These are phyloP conservation scores for Eufriesea mexicana DNA, from an alignment of 1,140 invertebrate genomes.

Conservation along the genomic window DNA sequence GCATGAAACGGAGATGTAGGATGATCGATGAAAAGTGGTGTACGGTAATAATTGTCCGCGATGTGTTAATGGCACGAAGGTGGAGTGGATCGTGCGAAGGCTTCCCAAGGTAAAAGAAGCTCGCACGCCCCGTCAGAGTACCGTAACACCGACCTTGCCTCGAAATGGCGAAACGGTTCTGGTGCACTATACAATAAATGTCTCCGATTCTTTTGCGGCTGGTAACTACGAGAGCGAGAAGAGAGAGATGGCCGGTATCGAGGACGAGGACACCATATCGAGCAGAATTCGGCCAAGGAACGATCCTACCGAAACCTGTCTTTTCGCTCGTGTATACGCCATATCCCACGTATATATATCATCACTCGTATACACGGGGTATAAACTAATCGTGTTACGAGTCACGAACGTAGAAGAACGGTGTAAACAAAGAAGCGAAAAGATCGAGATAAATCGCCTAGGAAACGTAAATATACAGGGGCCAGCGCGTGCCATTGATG, in stretches of 20 bases:
- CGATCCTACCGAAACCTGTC: constrained; percentile 6
- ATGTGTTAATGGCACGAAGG: constrained; percentile 22
- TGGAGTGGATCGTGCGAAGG: constrained; percentile 10
- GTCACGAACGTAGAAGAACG: background rate
- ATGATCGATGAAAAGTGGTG: constrained; percentile 22
- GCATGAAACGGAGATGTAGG: constrained; percentile 4
- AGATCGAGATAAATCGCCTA: background rate
- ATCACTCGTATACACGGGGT: background rate
- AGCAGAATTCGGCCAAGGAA: constrained; percentile 45
- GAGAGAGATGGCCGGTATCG: constrained; percentile 44
- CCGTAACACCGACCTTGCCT: constrained; percentile 79
- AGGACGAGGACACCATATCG: constrained; percentile 19
- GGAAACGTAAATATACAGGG: background rate
- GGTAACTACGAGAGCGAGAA: constrained; percentile 25
- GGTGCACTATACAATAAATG: constrained; percentile 62
- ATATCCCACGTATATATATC: background rate
- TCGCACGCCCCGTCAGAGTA: constrained; percentile 62
- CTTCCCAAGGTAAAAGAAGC: constrained; percentile 32
- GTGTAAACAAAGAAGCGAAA: no score
- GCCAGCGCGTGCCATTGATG: no score
- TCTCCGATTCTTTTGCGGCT: constrained; percentile 54
- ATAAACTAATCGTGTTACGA: no score
- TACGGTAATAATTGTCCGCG: constrained; percentile 18
- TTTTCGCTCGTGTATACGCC: background rate
- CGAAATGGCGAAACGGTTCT: constrained; percentile 64